Evolutionary conservation across 2,888 invertebrate genomes (phyloP).

Genomic region (Merodon equestris): DNA sequence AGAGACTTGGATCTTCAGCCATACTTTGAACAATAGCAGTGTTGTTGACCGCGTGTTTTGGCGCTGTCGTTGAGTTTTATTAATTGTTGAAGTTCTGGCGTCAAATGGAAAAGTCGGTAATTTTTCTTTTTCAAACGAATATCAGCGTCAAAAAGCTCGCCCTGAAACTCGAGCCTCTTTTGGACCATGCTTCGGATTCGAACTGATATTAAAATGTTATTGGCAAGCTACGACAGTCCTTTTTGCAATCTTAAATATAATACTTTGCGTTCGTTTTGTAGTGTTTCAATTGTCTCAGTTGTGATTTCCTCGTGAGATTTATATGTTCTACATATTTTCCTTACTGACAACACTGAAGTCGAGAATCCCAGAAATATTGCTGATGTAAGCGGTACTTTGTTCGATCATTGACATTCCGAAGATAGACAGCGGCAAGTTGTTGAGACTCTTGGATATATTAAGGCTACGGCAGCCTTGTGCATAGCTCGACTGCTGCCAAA

Average conservation of each 20-base stretch:
- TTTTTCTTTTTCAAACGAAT: slow-evolving; percentile 76
- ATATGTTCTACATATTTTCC: slow-evolving; percentile 72
- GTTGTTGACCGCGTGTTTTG: too few species aligned
- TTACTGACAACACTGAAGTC: slow-evolving; percentile 64
- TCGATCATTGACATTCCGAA: slow-evolving; percentile 78
- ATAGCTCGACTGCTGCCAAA: slow-evolving; percentile 80
- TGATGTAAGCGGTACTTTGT: slow-evolving; percentile 79
- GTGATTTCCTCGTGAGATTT: slow-evolving; percentile 74
- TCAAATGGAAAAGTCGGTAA: slow-evolving; percentile 73
- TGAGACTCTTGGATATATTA: slow-evolving; percentile 80
- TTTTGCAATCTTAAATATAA: slow-evolving; percentile 74
- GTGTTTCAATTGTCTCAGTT: slow-evolving; percentile 70
- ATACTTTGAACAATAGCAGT: too few species aligned
- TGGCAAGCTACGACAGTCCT: slow-evolving; percentile 76
- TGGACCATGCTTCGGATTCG: slow-evolving; percentile 93
- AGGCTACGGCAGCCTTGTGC: slow-evolving; percentile 80
- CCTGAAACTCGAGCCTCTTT: slow-evolving; percentile 79
- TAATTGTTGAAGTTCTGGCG: slow-evolving; percentile 73
- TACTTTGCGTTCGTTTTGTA: slow-evolving; percentile 74
- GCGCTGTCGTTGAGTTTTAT: slow-evolving; percentile 73
- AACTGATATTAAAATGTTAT: slow-evolving; percentile 77
- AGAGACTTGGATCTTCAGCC: too few species aligned
- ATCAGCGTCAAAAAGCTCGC: slow-evolving; percentile 76
- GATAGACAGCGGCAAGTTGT: slow-evolving; percentile 76
- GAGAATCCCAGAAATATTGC: slow-evolving; percentile 79